Evolutionary conservation across 2,113 vertebrate genomes (phyloP), one percentile per base, ranked within the genome.

Genomic region (Petaurus breviceps): DNA sequence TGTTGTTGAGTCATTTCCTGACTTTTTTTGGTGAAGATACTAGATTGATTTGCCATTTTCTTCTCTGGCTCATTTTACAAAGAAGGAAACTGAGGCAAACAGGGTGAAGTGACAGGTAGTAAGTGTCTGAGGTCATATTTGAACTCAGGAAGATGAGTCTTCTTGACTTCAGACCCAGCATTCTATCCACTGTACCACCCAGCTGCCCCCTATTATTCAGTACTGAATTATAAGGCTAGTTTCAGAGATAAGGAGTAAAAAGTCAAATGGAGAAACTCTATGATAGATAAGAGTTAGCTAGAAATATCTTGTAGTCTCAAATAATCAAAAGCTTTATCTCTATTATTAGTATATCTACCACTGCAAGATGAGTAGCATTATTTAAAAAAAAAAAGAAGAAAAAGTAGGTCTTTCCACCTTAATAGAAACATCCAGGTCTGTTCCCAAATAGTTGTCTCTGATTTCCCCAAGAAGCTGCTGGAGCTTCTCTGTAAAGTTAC

Each of bases 361-460:
- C 23, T 31, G 31, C 0, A 2, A 0, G 25, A 49, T 1, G 0
- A 89, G 31, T 14, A 37, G 31, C 12, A 11, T 37, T 37, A 68
- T 37, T 68, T 31, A 61, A 12, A 61, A n/a, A n/a, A 14, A 26
- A 57, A 31, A 61, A 61, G 2, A 92, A 37, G 90, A 37, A 8
- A 90, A 16, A 49, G 23, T 50, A n/a, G 57, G n/a, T n/a, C 90
- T 51, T 54, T 9, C 50, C 47, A 43, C 16, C 19, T 11, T 26
- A 23, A 26, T 37, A n/a, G 0, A 61, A 26, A 47, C 93, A 49
- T 90, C 22, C 3, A 1, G 6, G 31, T 16, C 12, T 68, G 47
- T 46, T 5, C 5, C 16, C 68, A 77, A 77, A n/a, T 77, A 77
- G 57, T 14, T 68, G 3, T 68, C 57, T 68, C 57, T 68, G 57